A percentile compares a stretch with the other conserved stretches of the same genome.
These are phyloP conservation scores for Neogobius melanostomus DNA, from an alignment of 2,113 vertebrate genomes.

Conservation along the genomic window DNA sequence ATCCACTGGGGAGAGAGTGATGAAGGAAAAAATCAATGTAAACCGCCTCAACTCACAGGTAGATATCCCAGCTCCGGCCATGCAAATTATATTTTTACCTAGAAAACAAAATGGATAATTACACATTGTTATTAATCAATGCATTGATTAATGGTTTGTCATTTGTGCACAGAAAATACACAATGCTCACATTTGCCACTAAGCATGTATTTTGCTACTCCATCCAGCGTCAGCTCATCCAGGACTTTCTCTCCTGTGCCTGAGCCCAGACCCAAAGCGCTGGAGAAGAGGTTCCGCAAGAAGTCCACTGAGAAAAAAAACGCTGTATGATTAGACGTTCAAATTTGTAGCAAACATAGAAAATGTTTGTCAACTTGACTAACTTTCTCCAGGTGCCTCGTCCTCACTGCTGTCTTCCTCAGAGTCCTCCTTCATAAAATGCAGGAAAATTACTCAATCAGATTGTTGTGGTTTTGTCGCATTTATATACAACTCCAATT, in stretches of 20 bases:
- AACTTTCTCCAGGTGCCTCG: slow-evolving; percentile 81
- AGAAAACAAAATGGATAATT: slow-evolving; percentile 15
- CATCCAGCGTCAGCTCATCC: slow-evolving; percentile 85
- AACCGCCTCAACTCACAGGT: slow-evolving; percentile 74
- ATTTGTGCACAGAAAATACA: not conserved
- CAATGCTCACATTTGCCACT: slow-evolving; percentile 84
- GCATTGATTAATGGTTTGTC: no score
- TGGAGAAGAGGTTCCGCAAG: slow-evolving; percentile 85
- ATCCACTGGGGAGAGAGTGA: no score
- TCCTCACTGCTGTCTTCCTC: slow-evolving; percentile 77
- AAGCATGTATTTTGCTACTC: slow-evolving; percentile 82
- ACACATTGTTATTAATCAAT: no score
- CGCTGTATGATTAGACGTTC: not conserved
- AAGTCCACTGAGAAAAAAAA: slow-evolving; percentile 83
- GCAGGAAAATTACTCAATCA: not conserved
- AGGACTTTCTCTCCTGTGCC: slow-evolving; percentile 82
- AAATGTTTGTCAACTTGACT: slow-evolving; percentile 21
- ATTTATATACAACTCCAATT: no score
- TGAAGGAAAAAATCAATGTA: not conserved
- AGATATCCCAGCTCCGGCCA: slow-evolving; percentile 91
- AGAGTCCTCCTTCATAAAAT: slow-evolving; percentile 63
- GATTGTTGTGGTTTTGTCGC: not conserved
- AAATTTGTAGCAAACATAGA: not conserved
- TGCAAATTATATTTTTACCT: slow-evolving; percentile 90
- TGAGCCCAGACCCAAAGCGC: slow-evolving; percentile 81